phyloP scores from a whole-genome alignment of 64 coral and sea anemone species.

The Montipora cactus region DNA sequence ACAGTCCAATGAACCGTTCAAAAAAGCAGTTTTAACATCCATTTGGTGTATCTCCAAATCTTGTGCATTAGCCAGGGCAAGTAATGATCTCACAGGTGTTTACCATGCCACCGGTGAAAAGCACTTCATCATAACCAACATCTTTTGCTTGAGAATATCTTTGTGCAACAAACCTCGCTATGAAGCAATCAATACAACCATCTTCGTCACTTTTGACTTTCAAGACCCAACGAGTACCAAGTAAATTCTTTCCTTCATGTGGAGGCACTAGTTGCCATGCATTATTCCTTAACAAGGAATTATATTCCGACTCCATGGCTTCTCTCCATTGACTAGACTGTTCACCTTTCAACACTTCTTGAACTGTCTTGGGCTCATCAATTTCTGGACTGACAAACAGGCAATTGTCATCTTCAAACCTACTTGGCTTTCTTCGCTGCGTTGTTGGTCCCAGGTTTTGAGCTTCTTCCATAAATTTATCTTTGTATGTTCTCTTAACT shows the following conservation, averaged over 20 bases:
- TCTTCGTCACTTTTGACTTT: slow-evolving; percentile 60
- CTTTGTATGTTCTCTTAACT: slow-evolving; percentile 69
- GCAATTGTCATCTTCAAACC: slow-evolving; percentile 39
- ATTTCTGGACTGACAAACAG: slow-evolving; percentile 37
- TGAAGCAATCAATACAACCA: slow-evolving; percentile 51
- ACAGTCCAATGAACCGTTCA: slow-evolving; percentile 61
- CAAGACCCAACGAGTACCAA: slow-evolving; percentile 54
- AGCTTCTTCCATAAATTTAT: slow-evolving; percentile 75
- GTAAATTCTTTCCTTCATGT: slow-evolving; percentile 46
- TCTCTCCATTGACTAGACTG: slow-evolving; percentile 40
- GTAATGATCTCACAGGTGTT: slow-evolving; percentile 56
- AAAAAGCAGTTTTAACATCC: slow-evolving; percentile 76
- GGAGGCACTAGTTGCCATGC: slow-evolving; percentile 68
- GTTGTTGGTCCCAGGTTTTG: slow-evolving; percentile 58
- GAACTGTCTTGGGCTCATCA: slow-evolving; percentile 67
- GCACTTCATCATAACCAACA: slow-evolving; percentile 58
- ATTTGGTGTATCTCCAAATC: slow-evolving; percentile 60
- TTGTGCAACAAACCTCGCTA: slow-evolving; percentile 44
- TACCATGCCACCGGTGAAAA: slow-evolving; percentile 65
- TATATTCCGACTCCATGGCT: slow-evolving; percentile 48
- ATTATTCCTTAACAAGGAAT: slow-evolving; percentile 47
- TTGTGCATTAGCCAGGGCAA: slow-evolving; percentile 37
- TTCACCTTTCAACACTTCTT: slow-evolving; percentile 56
- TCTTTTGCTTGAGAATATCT: slow-evolving; percentile 70
- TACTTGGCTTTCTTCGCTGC: slow-evolving; percentile 35